These are phyloP conservation scores for Tauraco erythrolophus DNA, from an alignment of 2,113 vertebrate genomes.

Conservation along the genomic window DNA sequence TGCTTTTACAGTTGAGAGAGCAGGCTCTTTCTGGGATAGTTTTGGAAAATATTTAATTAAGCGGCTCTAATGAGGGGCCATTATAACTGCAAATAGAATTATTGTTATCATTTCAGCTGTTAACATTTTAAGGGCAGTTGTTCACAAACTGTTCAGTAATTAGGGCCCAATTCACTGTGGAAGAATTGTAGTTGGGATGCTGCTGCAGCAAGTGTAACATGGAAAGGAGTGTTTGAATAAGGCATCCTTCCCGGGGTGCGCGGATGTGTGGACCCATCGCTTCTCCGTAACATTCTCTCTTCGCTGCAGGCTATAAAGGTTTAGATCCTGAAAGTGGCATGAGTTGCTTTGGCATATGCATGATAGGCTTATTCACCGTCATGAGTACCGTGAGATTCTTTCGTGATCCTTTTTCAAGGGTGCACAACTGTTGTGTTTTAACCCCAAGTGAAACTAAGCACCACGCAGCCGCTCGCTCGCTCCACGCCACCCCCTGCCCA, in stretches of 20 bases:
- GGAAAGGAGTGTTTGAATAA: not conserved
- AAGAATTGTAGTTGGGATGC: not conserved
- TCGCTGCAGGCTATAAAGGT: not conserved
- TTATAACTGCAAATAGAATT: conserved; percentile 66
- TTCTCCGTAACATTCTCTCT: accelerated
- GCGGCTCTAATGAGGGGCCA: conserved; percentile 70
- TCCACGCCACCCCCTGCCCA: too few relatives aligned
- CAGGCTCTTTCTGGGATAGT: conserved; percentile 40
- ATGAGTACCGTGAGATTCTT: not conserved
- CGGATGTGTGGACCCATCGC: accelerated
- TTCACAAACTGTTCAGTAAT: conserved; percentile 73
- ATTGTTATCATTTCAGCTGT: conserved; percentile 67
- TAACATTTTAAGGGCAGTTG: conserved; percentile 73
- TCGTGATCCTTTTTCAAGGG: not conserved
- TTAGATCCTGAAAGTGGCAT: not conserved
- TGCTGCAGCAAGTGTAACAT: not conserved
- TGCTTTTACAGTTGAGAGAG: conserved; percentile 41
- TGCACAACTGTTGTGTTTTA: not conserved
- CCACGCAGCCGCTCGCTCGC: too few relatives aligned
- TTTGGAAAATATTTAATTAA: conserved; percentile 78
- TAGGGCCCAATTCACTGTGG: conserved; percentile 60
- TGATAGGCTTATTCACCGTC: not conserved
- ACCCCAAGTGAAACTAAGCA: too few relatives aligned
- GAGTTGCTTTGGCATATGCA: not conserved
- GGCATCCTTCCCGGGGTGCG: not conserved